Conservation (phyloP, 2,113 vertebrate genomes). For the Ophiodon elongatus region DNA sequence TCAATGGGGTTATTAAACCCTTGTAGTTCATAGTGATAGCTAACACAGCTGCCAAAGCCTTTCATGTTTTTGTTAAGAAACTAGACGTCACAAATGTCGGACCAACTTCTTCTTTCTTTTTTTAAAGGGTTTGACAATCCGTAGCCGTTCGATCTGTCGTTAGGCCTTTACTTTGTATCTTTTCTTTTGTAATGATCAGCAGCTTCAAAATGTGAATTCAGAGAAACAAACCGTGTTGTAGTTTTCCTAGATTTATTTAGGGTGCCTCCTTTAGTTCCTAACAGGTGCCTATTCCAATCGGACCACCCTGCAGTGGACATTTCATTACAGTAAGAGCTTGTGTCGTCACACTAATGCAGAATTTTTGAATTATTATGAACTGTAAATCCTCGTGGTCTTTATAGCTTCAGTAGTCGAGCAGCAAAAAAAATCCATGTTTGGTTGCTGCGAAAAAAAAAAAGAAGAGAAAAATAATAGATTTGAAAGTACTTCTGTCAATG, state of each 20-base stretch:
- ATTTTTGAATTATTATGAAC: background rate
- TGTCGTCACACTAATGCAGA: slow-evolving; percentile 16
- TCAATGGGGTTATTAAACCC: slow-evolving; percentile 27
- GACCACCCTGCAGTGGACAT: slow-evolving; percentile 2
- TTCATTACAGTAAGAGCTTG: background rate
- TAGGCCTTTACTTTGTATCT: background rate
- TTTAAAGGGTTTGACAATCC: slow-evolving; percentile 35
- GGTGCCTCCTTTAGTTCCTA: slow-evolving; percentile 10
- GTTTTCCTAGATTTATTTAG: slow-evolving; percentile 31
- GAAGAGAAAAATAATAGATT: background rate
- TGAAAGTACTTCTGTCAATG: background rate
- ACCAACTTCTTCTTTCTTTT: background rate
- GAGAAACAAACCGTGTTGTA: slow-evolving; percentile 32
- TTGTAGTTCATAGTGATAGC: slow-evolving; percentile 26
- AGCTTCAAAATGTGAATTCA: slow-evolving; percentile 58
- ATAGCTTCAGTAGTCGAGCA: slow-evolving; percentile 33
- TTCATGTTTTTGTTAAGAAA: slow-evolving; percentile 26
- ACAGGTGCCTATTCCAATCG: slow-evolving; percentile 12
- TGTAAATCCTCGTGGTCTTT: slow-evolving; percentile 22
- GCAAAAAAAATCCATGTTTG: slow-evolving; percentile 7
- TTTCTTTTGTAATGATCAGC: slow-evolving; percentile 24
- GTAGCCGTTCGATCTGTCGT: slow-evolving; percentile 14
- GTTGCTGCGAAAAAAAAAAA: background rate
- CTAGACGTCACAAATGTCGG: slow-evolving; percentile 11
- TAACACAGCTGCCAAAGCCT: slow-evolving; percentile 47